Evolutionary conservation across 2,113 vertebrate genomes (phyloP), one percentile per base, ranked within the genome.

Genomic region (Equus quagga): DNA sequence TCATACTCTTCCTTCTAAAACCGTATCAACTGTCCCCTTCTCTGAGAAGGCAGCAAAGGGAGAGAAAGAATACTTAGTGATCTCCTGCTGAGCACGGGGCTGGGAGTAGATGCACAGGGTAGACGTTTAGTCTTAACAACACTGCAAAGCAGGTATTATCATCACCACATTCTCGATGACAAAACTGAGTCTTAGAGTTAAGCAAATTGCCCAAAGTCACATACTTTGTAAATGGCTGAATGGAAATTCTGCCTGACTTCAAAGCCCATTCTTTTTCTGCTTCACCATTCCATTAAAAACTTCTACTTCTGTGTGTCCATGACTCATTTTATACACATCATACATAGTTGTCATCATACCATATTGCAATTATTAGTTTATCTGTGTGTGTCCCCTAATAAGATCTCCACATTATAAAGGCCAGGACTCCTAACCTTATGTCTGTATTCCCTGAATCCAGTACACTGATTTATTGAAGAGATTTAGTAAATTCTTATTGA

Each of bases 401-500:
- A 33, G 2, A 58, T 60, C 11, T 33, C 15, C 13, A 44, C 81
- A 58, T 24, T 56, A 11, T 49, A 90, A 60, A 54, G 19, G 0
- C 54, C 19, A 95, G 41, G 8, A 79, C 84, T 44, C 6, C 14
- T 87, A 87, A 41, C 1, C 49, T 46, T 36, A 94, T 58, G 60
- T 81, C 2, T 69, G 1, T 41, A 58, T 69, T 88, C 18, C 44
- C 9, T 80, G 11, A 91, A 56, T 75, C 26, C 28, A 62, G n/a
- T 14, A n/a, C 5, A 89, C 11, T 41, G 19, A 14, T 31, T 15
- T 82, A 79, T 10, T 41, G 21, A 58, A 82, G 1, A 46, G 1
- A 81, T 65, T 81, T 87, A 75, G 44, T 21, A 90, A 41, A 31
- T 58, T 96, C 26, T n/a, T 92, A 46, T 17, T 69, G 2, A 87